These are phyloP conservation scores for Stichopus chloronotus DNA, from an alignment of 35 echinoderm and acorn worm species.

Conservation along the genomic window DNA sequence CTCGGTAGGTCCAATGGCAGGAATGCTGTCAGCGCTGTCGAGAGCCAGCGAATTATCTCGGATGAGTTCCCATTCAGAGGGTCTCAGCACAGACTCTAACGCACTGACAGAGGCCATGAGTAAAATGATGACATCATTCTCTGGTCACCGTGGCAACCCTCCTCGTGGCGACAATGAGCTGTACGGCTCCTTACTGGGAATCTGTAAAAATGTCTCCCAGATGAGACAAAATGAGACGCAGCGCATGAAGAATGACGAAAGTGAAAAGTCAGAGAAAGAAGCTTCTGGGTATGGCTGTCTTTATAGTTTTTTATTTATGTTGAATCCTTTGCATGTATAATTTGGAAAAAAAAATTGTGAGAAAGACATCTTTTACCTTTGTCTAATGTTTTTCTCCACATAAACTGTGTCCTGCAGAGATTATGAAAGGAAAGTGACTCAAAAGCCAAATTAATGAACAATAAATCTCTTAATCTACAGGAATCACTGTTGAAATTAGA, in stretches of 20 bases:
- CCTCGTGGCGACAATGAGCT: not conserved
- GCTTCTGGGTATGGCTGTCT: not conserved
- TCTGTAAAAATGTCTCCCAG: slow-evolving; percentile 66
- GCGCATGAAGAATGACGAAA: not conserved
- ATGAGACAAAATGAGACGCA: slow-evolving; percentile 54
- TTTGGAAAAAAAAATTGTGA: too few species aligned
- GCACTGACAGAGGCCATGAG: slow-evolving; percentile 14
- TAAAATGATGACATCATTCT: slow-evolving; percentile 66
- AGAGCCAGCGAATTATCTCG: slow-evolving; percentile 22
- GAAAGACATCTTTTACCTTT: too few species aligned
- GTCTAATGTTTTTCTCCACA: too few species aligned
- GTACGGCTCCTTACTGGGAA: slow-evolving; percentile 36
- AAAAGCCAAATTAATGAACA: too few species aligned
- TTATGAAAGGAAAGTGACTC: too few species aligned
- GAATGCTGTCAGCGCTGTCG: slow-evolving; percentile 53
- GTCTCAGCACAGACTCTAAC: slow-evolving; percentile 2
- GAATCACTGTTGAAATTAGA: too few species aligned
- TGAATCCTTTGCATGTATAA: not conserved
- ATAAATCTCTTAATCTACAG: too few species aligned
- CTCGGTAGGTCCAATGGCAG: slow-evolving; percentile 40
- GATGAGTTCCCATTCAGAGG: not conserved
- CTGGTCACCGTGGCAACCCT: not conserved
- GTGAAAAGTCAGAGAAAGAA: slow-evolving; percentile 46
- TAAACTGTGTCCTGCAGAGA: too few species aligned
- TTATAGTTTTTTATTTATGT: not conserved